Evolutionary conservation across 2,113 vertebrate genomes (phyloP).

Genomic region (Carassius auratus): DNA sequence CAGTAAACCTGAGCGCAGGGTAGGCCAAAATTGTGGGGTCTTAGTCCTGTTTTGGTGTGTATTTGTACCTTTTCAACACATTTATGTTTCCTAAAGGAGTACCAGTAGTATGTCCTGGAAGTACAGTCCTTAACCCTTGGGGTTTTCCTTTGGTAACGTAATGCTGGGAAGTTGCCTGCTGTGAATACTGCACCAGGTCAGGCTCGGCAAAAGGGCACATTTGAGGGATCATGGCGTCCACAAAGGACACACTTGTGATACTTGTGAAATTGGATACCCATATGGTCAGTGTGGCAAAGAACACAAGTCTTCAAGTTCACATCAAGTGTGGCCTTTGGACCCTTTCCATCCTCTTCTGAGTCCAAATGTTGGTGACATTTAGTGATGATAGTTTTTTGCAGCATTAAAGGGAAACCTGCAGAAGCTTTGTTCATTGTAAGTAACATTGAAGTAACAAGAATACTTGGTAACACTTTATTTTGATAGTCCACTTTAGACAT

Average conservation of each 20-base stretch:
- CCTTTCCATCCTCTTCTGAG: not conserved
- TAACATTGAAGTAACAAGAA: no score
- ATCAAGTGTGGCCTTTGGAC: not conserved
- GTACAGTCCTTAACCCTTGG: no score
- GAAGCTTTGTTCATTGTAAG: no score
- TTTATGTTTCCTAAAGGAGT: no score
- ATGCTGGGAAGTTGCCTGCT: not conserved
- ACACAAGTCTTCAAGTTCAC: not conserved
- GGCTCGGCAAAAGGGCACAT: not conserved
- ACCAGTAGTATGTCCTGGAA: no score
- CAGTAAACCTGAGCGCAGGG: not conserved
- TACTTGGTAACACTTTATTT: no score
- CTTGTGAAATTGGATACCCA: not conserved
- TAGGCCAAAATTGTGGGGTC: not conserved
- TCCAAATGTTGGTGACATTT: not conserved
- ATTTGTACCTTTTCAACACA: no score
- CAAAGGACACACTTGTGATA: not conserved
- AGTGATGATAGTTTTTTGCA: no score
- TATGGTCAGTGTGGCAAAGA: not conserved
- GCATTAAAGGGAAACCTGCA: no score
- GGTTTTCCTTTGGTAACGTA: no score
- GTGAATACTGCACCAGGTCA: not conserved
- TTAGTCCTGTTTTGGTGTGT: not conserved
- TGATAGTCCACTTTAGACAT: no score
- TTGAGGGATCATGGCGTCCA: not conserved